Conservation (phyloP, 2,113 vertebrate species). For the Sceloporus undulatus region DNA sequence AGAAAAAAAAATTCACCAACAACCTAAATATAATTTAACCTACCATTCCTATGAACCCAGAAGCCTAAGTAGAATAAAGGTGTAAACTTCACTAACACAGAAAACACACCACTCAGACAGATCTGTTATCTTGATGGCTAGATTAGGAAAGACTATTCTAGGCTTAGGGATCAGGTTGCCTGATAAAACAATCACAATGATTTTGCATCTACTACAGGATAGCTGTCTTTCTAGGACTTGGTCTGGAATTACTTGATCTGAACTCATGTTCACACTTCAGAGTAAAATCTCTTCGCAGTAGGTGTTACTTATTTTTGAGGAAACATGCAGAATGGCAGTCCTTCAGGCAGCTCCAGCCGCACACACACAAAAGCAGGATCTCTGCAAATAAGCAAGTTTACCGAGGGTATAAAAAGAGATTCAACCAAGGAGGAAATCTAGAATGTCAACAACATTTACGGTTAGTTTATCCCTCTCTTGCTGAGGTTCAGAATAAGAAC, state of each 20-base stretch:
- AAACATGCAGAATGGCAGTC: neutral
- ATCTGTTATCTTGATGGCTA: no score
- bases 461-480: neutral
- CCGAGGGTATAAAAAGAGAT: neutral
- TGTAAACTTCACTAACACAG: neutral
- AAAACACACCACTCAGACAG: neutral
- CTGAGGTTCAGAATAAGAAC: neutral
- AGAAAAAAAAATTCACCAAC: neutral
- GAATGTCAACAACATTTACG: neutral
- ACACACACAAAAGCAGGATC: neutral
- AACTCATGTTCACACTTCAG: neutral
- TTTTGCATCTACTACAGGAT: neutral
- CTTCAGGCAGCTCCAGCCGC: neutral
- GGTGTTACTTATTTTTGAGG: neutral
- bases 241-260: neutral
- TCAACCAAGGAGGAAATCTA: neutral
- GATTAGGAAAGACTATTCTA: neutral
- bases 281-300: neutral
- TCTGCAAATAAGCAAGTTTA: neutral
- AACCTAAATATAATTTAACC: slow-evolving; percentile 26
- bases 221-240: neutral
- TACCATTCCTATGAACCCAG: neutral
- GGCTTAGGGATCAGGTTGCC: neutral
- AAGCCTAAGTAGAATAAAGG: no score
- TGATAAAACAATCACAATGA: neutral